Conservation (phyloP, 1,140 invertebrate species). For the Branchinecta lindahli region DNA sequence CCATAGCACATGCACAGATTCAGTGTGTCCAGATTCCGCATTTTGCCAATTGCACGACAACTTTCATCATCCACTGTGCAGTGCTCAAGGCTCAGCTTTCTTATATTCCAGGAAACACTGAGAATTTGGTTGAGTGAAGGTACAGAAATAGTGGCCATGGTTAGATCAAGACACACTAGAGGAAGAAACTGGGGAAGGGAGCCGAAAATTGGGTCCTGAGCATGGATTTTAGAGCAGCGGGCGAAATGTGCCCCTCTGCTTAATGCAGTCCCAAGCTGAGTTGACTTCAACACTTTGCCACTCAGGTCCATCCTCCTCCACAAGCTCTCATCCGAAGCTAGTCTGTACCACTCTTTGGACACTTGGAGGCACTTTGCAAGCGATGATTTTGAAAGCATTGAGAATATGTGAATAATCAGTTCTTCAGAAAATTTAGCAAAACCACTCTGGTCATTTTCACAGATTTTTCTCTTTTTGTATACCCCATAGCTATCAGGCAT, state of each 20-base stretch:
- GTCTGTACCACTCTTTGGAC: not conserved
- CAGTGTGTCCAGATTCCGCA: not conserved
- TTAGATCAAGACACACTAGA: not conserved
- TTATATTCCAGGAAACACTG: not conserved
- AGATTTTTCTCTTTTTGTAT: not conserved
- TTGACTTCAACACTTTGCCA: not conserved
- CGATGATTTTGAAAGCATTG: not conserved
- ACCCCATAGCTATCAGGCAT: not conserved
- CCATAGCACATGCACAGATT: not conserved
- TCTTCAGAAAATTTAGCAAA: not conserved
- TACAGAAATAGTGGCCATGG: slow-evolving; percentile 2
- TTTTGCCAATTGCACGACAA: not conserved
- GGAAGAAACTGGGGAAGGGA: not conserved
- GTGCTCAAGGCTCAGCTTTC: not conserved
- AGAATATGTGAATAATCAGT: not conserved
- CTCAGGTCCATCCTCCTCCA: not conserved
- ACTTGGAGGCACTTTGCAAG: not conserved
- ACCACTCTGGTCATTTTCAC: not conserved
- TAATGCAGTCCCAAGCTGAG: not conserved
- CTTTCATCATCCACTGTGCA: not conserved
- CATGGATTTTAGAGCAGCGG: not conserved
- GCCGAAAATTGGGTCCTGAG: not conserved
- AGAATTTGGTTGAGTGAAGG: not conserved
- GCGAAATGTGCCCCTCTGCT: not conserved
- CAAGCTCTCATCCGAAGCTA: not conserved